Evolutionary conservation across 2,113 vertebrate species (phyloP).

Genomic region (Thamnaconus septentrionalis): DNA sequence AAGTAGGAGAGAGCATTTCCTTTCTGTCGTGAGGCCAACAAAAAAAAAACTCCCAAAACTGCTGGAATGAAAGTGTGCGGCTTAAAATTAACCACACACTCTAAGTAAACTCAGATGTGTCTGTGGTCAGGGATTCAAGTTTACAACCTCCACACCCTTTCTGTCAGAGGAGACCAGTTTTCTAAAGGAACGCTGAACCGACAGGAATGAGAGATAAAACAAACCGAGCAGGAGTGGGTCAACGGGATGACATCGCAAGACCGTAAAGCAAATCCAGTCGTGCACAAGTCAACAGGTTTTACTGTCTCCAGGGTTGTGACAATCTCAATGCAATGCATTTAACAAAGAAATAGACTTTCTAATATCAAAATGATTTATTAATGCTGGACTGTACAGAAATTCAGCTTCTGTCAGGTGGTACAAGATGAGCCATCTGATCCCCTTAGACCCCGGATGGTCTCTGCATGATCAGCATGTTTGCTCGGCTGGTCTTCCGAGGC

Average conservation of each 20-base stretch:
- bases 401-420: too few species aligned
- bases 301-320: too few species aligned
- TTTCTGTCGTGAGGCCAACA: slow-evolving; percentile 23
- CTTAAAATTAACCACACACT: slow-evolving; percentile 25
- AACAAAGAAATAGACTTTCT: too few species aligned
- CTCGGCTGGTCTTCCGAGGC: too few species aligned
- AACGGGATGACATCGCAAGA: slow-evolving; percentile 3
- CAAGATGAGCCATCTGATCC: too few species aligned
- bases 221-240: not conserved
- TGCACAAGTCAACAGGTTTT: not conserved
- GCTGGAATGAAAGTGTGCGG: slow-evolving; percentile 36
- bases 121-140: slow-evolving; percentile 14
- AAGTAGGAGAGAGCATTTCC: slow-evolving; percentile 42
- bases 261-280: slow-evolving; percentile 40
- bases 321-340: too few species aligned
- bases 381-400: too few species aligned
- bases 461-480: too few species aligned
- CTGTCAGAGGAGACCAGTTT: not conserved
- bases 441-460: too few species aligned
- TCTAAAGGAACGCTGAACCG: not conserved
- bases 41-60: slow-evolving; percentile 22
- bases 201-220: not conserved
- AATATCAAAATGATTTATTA: too few species aligned
- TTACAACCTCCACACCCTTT: slow-evolving; percentile 20
- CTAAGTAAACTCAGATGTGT: slow-evolving; percentile 35